These are phyloP conservation scores for Mycteria americana DNA, from an alignment of 2,797 vertebrate species.

Conservation along the genomic window DNA sequence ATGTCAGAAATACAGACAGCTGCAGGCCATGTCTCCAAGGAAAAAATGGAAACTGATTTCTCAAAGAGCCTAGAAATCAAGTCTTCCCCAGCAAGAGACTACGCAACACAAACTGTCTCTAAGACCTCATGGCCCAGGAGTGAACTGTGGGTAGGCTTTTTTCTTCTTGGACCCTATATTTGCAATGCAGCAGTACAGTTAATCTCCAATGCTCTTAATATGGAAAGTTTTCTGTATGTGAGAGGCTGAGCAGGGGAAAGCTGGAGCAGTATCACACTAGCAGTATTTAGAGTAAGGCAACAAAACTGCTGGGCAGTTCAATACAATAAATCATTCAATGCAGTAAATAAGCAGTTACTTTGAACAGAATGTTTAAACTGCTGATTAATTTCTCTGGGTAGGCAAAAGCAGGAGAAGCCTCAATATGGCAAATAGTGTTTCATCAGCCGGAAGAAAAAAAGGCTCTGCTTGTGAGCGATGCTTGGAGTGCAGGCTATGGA, in stretches of 20 bases:
- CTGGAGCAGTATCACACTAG: not conserved
- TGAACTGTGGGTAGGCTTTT: not conserved
- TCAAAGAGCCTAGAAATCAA: not conserved
- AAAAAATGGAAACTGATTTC: not conserved
- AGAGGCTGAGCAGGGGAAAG: not conserved
- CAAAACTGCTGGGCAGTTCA: not conserved
- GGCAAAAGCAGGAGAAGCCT: constrained; percentile 27
- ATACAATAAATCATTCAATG: not conserved
- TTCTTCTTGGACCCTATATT: not conserved
- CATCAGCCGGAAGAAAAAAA: constrained; percentile 72
- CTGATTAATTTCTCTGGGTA: not conserved
- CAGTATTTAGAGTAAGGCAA: not conserved
- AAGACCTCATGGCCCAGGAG: not conserved
- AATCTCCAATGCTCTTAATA: not conserved
- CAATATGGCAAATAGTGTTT: constrained; percentile 80
- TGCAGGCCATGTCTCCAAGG: not conserved
- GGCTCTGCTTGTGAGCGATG: constrained; percentile 73
- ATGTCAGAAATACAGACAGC: not conserved
- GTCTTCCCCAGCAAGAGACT: not conserved
- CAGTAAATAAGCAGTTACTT: not conserved
- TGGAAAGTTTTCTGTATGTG: rapidly evolving
- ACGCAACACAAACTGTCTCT: not conserved
- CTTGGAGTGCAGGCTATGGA: constrained; percentile 77
- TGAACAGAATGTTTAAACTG: not conserved
- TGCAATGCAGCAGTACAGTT: not conserved